These are phyloP conservation scores for Sinella curviseta DNA, from an alignment of 1,140 invertebrate species.

Conservation along the genomic window DNA sequence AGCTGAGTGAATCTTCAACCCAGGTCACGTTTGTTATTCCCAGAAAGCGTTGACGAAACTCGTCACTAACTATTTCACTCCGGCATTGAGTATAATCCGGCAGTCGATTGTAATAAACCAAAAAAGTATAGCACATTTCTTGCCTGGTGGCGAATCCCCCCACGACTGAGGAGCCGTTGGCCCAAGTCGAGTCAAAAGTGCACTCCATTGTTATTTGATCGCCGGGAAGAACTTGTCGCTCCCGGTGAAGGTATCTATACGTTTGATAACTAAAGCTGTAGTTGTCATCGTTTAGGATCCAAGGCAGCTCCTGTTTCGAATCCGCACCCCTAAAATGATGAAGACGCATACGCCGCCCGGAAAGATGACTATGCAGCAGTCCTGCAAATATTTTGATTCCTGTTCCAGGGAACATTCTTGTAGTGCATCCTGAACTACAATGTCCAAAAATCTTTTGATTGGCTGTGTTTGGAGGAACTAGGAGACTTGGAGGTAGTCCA, in stretches of 20 bases:
- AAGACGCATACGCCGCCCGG: neutral
- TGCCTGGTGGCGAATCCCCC: neutral
- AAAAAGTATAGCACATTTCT: neutral
- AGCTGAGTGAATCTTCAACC: no score
- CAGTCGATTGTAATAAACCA: neutral
- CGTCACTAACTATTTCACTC: neutral
- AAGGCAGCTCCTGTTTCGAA: neutral
- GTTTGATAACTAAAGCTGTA: neutral
- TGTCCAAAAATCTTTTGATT: neutral
- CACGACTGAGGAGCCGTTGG: neutral
- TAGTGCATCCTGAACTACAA: neutral
- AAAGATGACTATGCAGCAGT: neutral
- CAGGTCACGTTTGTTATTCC: neutral
- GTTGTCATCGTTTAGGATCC: neutral
- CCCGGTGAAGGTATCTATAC: neutral
- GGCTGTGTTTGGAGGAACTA: neutral
- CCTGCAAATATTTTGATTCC: neutral
- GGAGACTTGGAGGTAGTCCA: neutral
- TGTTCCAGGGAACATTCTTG: neutral
- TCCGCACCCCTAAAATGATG: neutral
- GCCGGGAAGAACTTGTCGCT: neutral
- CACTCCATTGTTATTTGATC: conserved; percentile 10
- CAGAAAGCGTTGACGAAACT: neutral
- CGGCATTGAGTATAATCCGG: neutral
- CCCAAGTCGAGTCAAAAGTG: neutral